A percentile compares a stretch with the other conserved stretches of the same genome.
Evolutionary conservation across 2,113 vertebrate genomes (phyloP).

Genomic region (Nycticebus coucang): DNA sequence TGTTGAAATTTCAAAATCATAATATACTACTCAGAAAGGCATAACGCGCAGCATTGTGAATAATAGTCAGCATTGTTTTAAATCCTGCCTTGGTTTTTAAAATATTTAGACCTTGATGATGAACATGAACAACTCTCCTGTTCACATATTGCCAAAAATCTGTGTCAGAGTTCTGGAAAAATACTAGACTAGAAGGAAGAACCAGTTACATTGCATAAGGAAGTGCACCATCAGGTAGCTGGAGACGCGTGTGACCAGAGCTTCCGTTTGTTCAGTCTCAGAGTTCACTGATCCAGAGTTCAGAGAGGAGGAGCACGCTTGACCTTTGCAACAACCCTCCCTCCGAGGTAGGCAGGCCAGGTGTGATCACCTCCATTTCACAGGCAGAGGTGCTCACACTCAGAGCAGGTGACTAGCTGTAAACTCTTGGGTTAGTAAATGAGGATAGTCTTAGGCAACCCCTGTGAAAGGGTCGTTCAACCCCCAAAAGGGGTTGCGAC

Average conservation of each 20-base stretch:
- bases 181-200: not conserved
- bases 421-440: not conserved
- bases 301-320: not conserved
- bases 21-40: not conserved
- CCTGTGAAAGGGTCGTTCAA: too few relatives aligned
- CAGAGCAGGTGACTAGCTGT: not conserved
- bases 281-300: not conserved
- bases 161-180: not conserved
- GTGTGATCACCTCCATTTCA: not conserved
- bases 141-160: not conserved
- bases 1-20: not conserved
- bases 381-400: not conserved
- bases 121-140: not conserved
- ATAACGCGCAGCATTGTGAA: not conserved
- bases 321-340: not conserved
- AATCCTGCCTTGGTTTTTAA: conserved; percentile 16
- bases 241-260: accelerated
- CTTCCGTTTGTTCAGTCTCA: not conserved
- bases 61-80: not conserved
- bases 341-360: not conserved
- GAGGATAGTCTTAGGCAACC: not conserved
- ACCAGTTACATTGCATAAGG: not conserved
- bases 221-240: not conserved
- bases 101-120: not conserved
- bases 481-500: too few relatives aligned